Evolutionary conservation across 2,113 vertebrate genomes (phyloP), one percentile per base, ranked within the genome.

Genomic region (Hemicordylus capensis): DNA sequence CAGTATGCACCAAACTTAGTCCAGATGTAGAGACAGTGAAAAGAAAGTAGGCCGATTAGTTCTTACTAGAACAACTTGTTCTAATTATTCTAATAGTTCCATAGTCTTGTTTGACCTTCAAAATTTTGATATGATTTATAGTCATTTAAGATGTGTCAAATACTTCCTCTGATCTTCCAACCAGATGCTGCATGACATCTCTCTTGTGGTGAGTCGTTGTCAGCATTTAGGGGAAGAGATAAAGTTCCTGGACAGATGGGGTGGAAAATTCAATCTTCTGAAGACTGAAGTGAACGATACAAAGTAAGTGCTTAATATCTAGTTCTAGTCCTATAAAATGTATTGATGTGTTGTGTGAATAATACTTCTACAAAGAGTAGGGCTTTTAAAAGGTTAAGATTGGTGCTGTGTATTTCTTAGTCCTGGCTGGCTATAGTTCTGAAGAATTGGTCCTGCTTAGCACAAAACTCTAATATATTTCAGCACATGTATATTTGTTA

Each of bases 231-330:
- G 96, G 93, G 95, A 97, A 34, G 97, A 97, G 87, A 80, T 97
- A 83, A 95, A 96, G 42, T 97, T 96, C 91, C 94, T 97, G 92
- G 92, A 94, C 76, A 95, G 89, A 90, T 97, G 97, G 97, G 97
- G 97, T 81, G 94, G 95, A 81, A 96, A 96, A 87, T 97, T 95
- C 91, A 94, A 94, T 39, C 91, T 97, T 67, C 90, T 97, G 85
- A 93, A 95, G 88, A 91, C 89, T 54, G 85, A 91, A 46, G 81
- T 97, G 78, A 79, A 80, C 20, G 90, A 91, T 91, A 95, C 92
- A 76, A 88, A 94, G 97, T 97, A 93, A 96, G 96, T 96, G 12
- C 56, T 90, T 87, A 78, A n/a, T 34, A 61, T 20, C 34, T 11
- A 1, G 76, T 81, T 64, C 6, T 4, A n/a, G 26, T 66, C 20